Percentiles rank a stretch among this genome's conserved stretches.
These are phyloP conservation scores for Polypedilum vanderplanki DNA, from an alignment of 1,140 invertebrate genomes.

Conservation along the genomic window DNA sequence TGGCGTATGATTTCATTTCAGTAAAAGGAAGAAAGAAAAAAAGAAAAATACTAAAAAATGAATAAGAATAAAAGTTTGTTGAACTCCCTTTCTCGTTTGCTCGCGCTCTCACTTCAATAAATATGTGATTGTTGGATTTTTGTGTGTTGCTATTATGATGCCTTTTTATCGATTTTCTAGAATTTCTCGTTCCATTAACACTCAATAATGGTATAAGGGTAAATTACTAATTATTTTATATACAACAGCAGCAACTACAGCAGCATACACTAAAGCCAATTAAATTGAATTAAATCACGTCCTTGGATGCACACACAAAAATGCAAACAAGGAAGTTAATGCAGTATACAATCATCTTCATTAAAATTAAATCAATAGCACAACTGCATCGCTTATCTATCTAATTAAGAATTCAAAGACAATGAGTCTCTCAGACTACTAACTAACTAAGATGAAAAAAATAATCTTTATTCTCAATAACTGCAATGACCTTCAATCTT, in stretches of 20 bases:
- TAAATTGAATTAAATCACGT: no score
- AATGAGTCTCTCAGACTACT: not conserved
- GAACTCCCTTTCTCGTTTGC: not conserved
- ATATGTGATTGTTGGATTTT: not conserved
- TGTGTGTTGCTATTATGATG: not conserved
- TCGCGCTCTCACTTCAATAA: not conserved
- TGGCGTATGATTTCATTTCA: not conserved
- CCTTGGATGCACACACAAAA: not conserved
- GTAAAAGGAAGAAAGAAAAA: no score
- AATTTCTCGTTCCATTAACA: not conserved
- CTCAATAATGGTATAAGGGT: not conserved
- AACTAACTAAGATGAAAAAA: not conserved
- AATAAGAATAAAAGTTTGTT: constrained; percentile 26
- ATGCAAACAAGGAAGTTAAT: constrained; percentile 5
- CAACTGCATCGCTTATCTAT: not conserved
- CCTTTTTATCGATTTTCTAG: constrained; percentile 23
- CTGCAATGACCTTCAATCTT: not conserved
- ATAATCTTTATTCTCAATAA: constrained; percentile 8
- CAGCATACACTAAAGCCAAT: no score
- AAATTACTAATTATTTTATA: not conserved
- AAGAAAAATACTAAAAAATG: not conserved
- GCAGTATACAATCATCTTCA: not conserved
- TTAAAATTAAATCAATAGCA: constrained; percentile 7
- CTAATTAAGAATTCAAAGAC: constrained; percentile 24
- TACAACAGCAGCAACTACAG: no score